Conservation (phyloP, 2,888 invertebrate species). For the Acrobasis repandana region DNA sequence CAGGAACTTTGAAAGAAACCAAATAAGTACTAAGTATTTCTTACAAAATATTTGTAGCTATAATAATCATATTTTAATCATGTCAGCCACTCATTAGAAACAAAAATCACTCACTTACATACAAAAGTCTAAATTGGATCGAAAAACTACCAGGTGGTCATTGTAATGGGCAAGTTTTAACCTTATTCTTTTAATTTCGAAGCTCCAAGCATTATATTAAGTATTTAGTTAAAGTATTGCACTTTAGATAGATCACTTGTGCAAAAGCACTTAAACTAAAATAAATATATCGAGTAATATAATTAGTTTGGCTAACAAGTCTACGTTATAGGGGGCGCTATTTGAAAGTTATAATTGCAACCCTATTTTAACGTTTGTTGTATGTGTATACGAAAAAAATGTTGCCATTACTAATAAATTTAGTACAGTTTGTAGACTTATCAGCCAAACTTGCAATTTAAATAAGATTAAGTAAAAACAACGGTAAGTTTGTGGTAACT, state of each 20-base stretch:
- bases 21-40: neutral
- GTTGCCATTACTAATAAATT: too few species aligned
- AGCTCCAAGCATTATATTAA: slow-evolving; percentile 52
- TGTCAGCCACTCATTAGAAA: slow-evolving; percentile 47
- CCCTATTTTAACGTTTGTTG: too few species aligned
- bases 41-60: slow-evolving; percentile 46
- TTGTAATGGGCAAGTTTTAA: slow-evolving; percentile 47
- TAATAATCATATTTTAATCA: slow-evolving; percentile 20
- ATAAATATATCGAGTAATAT: slow-evolving; percentile 40
- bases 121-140: slow-evolving; percentile 33
- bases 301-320: slow-evolving; percentile 9
- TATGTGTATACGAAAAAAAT: too few species aligned
- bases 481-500: slow-evolving; percentile 48
- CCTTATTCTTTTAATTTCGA: slow-evolving; percentile 39
- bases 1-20: too few species aligned
- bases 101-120: slow-evolving; percentile 43
- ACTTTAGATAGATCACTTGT: slow-evolving; percentile 59
- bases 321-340: too few species aligned
- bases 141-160: slow-evolving; percentile 42
- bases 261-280: slow-evolving; percentile 51
- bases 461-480: slow-evolving; percentile 26
- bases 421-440: too few species aligned
- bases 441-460: too few species aligned
- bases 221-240: slow-evolving; percentile 44
- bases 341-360: too few species aligned